These are phyloP conservation scores for Oegoconia quadripuncta DNA, from an alignment of 2,888 invertebrate species.

Conservation along the genomic window DNA sequence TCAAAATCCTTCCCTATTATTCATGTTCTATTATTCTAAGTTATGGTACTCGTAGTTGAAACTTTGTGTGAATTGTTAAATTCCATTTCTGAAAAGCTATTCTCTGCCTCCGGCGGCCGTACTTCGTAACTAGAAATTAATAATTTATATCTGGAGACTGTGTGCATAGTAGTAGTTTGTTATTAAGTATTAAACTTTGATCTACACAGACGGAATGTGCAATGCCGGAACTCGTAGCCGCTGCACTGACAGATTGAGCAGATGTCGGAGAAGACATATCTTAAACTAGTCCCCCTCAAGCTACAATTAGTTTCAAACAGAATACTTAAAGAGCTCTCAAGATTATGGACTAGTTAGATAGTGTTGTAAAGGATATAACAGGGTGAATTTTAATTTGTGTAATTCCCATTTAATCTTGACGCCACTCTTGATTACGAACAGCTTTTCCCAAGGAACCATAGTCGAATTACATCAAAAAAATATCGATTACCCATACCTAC, in stretches of 20 bases:
- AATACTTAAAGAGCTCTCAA: not conserved
- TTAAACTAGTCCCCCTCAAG: not conserved
- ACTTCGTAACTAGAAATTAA: slow-evolving; percentile 73
- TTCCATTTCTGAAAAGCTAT: slow-evolving; percentile 64
- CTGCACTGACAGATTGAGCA: slow-evolving; percentile 21
- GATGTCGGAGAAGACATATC: not conserved
- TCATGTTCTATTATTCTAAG: slow-evolving; percentile 49
- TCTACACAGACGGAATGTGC: slow-evolving; percentile 3
- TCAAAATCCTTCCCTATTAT: slow-evolving; percentile 28
- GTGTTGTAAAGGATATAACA: too few relatives aligned
- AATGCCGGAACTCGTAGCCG: slow-evolving; percentile 3
- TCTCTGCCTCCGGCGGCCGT: slow-evolving; percentile 48
- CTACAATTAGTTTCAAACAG: not conserved
- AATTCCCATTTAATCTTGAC: too few relatives aligned
- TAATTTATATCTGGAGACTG: slow-evolving; percentile 65
- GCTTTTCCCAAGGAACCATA: too few relatives aligned
- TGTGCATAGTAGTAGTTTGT: slow-evolving; percentile 35
- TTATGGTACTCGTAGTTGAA: slow-evolving; percentile 57
- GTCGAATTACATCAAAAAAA: too few relatives aligned
- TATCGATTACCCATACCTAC: too few relatives aligned
- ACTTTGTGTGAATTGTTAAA: slow-evolving; percentile 74
- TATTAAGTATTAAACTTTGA: slow-evolving; percentile 8
- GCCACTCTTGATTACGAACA: too few relatives aligned
- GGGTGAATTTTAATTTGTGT: too few relatives aligned
- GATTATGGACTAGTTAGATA: too few relatives aligned